Evolutionary conservation across 2,113 vertebrate species (phyloP).

Genomic region (Chloroceryle aenea): DNA sequence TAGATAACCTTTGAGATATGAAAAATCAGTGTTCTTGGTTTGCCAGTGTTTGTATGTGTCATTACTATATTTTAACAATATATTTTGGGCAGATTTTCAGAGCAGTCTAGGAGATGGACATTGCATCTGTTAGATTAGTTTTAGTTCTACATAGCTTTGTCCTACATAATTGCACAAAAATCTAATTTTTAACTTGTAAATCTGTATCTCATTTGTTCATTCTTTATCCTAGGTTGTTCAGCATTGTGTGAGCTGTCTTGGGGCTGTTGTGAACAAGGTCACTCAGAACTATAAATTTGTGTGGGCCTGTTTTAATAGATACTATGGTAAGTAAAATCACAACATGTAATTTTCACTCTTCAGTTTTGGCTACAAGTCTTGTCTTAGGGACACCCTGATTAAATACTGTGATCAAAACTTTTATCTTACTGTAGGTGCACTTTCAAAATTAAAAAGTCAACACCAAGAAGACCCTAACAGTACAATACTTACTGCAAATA

Average conservation of each 20-base stretch:
- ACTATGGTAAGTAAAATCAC: conserved; percentile 86
- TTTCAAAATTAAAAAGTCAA: conserved; percentile 94
- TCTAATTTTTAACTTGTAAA: not conserved
- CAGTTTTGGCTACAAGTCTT: not conserved
- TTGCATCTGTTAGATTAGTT: not conserved
- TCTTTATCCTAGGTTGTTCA: conserved; percentile 90
- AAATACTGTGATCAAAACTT: not conserved
- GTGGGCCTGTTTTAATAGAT: conserved; percentile 97
- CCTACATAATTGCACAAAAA: not conserved
- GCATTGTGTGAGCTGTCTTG: conserved; percentile 97
- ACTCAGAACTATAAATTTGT: conserved; percentile 99
- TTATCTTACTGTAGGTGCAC: conserved; percentile 82
- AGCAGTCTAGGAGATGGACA: not conserved
- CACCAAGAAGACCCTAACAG: conserved; percentile 95
- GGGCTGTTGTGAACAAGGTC: conserved; percentile 97
- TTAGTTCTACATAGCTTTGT: not conserved
- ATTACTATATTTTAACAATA: not conserved
- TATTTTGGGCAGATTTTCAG: not conserved
- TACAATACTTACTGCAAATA: conserved; percentile 89
- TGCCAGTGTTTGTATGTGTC: not conserved
- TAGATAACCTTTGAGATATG: not conserved
- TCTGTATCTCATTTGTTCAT: not conserved
- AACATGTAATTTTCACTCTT: not conserved
- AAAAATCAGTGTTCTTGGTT: not conserved
- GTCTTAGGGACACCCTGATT: not conserved